These are phyloP conservation scores for Gisinianus flammeolus DNA, from an alignment of 2,888 invertebrate species.

Conservation along the genomic window DNA sequence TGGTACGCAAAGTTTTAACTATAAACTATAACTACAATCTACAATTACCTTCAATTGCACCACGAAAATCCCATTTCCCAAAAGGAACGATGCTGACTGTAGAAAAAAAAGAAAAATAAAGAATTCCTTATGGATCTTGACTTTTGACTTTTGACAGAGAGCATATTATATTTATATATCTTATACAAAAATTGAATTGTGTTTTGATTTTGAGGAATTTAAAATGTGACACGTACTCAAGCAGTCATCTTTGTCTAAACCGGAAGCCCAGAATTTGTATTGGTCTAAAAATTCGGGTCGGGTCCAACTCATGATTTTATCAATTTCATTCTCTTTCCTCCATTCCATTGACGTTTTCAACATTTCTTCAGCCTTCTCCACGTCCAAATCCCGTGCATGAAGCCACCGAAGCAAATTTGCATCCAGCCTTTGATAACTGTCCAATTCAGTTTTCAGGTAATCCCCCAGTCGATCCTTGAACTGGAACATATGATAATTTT, in stretches of 20 bases:
- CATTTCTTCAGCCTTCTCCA: constrained; percentile 28
- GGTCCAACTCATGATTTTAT: constrained; percentile 25
- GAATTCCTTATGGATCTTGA: too few species aligned
- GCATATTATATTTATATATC: background rate
- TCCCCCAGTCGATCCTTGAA: constrained; percentile 23
- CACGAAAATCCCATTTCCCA: constrained; percentile 20
- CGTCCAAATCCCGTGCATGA: constrained; percentile 8
- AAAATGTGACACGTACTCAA: constrained; percentile 3
- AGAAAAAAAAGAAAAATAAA: background rate
- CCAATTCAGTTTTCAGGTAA: constrained; percentile 7
- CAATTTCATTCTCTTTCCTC: constrained; percentile 20
- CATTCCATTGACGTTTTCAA: constrained; percentile 28
- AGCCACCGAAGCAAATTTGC: constrained; percentile 29
- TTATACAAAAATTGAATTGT: background rate
- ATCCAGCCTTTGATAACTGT: constrained; percentile 27
- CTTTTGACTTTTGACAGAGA: too few species aligned
- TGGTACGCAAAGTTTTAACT: too few species aligned
- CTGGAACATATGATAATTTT: background rate
- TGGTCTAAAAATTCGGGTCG: background rate
- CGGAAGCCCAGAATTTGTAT: constrained; percentile 14
- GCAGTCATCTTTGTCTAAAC: constrained; percentile 24
- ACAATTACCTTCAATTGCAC: too few species aligned
- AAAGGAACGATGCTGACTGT: constrained; percentile 23
- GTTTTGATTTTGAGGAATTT: background rate
- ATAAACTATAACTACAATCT: too few species aligned